Conservation (phyloP, 2,888 invertebrate genomes). For the Aleiodes leptofemur region DNA sequence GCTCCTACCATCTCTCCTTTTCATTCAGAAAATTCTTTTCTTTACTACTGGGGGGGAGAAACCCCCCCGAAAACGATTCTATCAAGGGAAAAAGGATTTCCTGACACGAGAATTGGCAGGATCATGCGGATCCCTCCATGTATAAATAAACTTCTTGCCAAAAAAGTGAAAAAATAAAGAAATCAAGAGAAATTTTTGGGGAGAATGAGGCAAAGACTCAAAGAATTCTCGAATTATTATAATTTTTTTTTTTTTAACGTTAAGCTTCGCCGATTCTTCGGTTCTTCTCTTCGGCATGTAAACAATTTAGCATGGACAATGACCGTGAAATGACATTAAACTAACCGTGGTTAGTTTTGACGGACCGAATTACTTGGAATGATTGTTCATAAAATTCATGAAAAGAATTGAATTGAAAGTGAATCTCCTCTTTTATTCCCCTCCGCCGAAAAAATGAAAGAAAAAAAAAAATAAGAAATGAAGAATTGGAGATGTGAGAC, state of each 20-base stretch:
- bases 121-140: slow-evolving; percentile 9
- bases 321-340: slow-evolving; percentile 74
- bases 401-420: slow-evolving; percentile 45
- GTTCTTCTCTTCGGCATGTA: slow-evolving; percentile 14
- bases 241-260: background rate
- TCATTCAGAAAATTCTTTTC: slow-evolving; percentile 36
- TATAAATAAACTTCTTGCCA: slow-evolving; percentile 4
- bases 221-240: too few species aligned
- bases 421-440: slow-evolving; percentile 37
- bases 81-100: slow-evolving; percentile 18
- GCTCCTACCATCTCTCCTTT: slow-evolving; percentile 56
- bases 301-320: slow-evolving; percentile 71
- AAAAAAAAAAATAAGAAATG: slow-evolving; percentile 53
- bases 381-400: slow-evolving; percentile 63
- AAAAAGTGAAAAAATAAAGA: slow-evolving; percentile 8
- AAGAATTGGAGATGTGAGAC: slow-evolving; percentile 66
- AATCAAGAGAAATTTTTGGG: slow-evolving; percentile 1
- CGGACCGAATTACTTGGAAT: slow-evolving; percentile 74
- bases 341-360: slow-evolving; percentile 71
- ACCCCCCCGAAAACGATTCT: slow-evolving; percentile 44
- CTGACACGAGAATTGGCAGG: slow-evolving; percentile 8
- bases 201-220: too few species aligned
- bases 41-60: slow-evolving; percentile 51
- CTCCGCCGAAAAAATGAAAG: slow-evolving; percentile 32
- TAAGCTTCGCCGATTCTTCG: slow-evolving; percentile 47